These are phyloP conservation scores for Drosophila atripex DNA, from an alignment of 2,888 invertebrate genomes.

Conservation along the genomic window DNA sequence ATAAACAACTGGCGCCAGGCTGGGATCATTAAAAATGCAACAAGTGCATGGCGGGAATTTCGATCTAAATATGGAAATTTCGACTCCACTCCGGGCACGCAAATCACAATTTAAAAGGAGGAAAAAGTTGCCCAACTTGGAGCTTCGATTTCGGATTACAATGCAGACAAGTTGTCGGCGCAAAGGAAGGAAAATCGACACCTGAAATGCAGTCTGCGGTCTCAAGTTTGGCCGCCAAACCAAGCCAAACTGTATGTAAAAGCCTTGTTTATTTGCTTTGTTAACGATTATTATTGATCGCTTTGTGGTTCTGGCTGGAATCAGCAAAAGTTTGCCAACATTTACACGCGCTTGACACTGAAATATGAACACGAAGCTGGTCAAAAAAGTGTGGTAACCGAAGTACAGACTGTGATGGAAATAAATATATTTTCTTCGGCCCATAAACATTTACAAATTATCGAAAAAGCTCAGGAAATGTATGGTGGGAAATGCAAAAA, in stretches of 20 bases:
- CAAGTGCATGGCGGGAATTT: slow-evolving; percentile 35
- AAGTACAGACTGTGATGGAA: not conserved
- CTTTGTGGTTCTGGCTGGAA: slow-evolving; percentile 28
- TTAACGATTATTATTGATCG: slow-evolving; percentile 39
- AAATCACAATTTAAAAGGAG: slow-evolving; percentile 6
- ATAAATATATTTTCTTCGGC: not conserved
- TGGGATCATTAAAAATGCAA: slow-evolving; percentile 37
- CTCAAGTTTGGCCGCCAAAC: not conserved
- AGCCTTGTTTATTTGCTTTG: slow-evolving; percentile 48
- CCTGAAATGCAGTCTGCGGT: slow-evolving; percentile 22
- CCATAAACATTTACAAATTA: not conserved
- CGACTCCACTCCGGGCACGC: not conserved
- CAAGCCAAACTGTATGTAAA: slow-evolving; percentile 43
- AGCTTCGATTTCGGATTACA: slow-evolving; percentile 39
- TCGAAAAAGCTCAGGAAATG: not conserved
- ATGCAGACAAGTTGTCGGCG: slow-evolving; percentile 50
- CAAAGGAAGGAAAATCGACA: slow-evolving; percentile 67
- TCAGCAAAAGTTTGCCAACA: slow-evolving; percentile 49
- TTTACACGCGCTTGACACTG: slow-evolving; percentile 63
- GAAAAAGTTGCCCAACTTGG: slow-evolving; percentile 6
- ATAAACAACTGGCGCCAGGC: slow-evolving; percentile 55
- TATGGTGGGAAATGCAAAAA: not conserved
- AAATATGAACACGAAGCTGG: slow-evolving; percentile 34
- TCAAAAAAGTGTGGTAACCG: not conserved
- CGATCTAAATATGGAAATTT: slow-evolving; percentile 20